Conservation (phyloP, 30 jellyfish, hydroid and myxozoan species). For the Hydractinia echinata region DNA sequence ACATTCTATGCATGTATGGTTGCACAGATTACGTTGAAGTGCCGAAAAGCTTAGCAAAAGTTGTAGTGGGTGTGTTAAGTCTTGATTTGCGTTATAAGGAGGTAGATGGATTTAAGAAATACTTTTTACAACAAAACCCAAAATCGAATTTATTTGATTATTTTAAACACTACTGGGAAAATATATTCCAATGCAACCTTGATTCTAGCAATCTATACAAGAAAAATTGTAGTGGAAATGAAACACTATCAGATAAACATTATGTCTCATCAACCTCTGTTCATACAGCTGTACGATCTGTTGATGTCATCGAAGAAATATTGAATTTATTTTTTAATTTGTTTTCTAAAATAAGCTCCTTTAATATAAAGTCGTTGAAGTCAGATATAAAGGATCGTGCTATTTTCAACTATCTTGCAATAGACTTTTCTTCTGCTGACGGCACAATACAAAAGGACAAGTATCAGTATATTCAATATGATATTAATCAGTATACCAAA, state of each 20-base stretch:
- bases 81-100: neutral
- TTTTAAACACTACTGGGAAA: neutral
- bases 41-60: neutral
- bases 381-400: conserved; percentile 14
- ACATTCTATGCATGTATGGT: neutral
- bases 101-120: neutral
- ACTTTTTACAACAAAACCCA: neutral
- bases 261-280: no score
- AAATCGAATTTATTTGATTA: neutral
- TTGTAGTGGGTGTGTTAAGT: neutral
- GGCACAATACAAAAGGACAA: conserved; percentile 57
- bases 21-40: neutral
- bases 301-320: no score
- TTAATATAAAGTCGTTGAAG: no score
- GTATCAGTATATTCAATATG: conserved; percentile 32
- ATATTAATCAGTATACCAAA: conserved; percentile 5
- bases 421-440: conserved; percentile 27
- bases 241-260: no score
- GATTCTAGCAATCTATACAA: neutral
- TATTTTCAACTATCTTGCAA: neutral
- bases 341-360: no score
- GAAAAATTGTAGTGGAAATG: neutral
- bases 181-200: neutral
- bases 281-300: no score
- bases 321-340: no score